Evolutionary conservation across 2,113 vertebrate species (phyloP).

Genomic region (Hippoglossus stenolepis): DNA sequence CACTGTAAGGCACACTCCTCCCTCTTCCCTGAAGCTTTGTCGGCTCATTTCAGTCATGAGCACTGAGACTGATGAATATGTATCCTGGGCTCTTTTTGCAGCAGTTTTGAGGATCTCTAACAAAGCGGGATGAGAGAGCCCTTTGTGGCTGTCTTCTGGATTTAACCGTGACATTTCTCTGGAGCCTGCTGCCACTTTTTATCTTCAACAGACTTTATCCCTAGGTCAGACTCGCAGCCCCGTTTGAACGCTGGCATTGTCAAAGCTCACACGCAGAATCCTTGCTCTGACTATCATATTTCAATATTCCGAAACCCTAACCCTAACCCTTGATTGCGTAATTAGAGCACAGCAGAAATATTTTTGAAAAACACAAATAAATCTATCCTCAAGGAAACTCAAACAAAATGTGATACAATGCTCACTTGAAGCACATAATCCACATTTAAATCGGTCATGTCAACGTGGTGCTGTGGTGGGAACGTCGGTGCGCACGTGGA

Average conservation of each 20-base stretch:
- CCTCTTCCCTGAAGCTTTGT: constrained; percentile 54
- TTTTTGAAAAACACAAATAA: constrained; percentile 16
- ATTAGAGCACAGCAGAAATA: constrained; percentile 9
- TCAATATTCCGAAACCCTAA: constrained; percentile 17
- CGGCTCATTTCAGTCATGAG: constrained; percentile 56
- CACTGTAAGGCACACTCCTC: constrained; percentile 47
- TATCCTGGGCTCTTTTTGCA: constrained; percentile 42
- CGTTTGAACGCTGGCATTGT: constrained; percentile 50
- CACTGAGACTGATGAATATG: constrained; percentile 66
- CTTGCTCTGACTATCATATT: constrained; percentile 12
- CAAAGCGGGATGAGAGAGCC: constrained; percentile 63
- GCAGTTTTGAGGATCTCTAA: constrained; percentile 56
- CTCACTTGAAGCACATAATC: constrained; percentile 59
- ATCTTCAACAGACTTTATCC: constrained; percentile 65
- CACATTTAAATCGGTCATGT: constrained; percentile 57
- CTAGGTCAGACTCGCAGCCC: constrained; percentile 53
- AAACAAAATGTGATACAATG: constrained; percentile 56
- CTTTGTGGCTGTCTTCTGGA: constrained; percentile 71
- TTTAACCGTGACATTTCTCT: constrained; percentile 71
- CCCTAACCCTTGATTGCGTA: constrained; percentile 37
- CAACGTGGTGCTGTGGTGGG: constrained; percentile 57
- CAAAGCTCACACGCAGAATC: constrained; percentile 27
- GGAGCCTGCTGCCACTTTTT: constrained; percentile 54
- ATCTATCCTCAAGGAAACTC: constrained; percentile 36
- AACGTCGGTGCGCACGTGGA: constrained; percentile 32